Evolutionary conservation across 2,797 vertebrate genomes (phyloP).

Genomic region (Cossypha dichroa): DNA sequence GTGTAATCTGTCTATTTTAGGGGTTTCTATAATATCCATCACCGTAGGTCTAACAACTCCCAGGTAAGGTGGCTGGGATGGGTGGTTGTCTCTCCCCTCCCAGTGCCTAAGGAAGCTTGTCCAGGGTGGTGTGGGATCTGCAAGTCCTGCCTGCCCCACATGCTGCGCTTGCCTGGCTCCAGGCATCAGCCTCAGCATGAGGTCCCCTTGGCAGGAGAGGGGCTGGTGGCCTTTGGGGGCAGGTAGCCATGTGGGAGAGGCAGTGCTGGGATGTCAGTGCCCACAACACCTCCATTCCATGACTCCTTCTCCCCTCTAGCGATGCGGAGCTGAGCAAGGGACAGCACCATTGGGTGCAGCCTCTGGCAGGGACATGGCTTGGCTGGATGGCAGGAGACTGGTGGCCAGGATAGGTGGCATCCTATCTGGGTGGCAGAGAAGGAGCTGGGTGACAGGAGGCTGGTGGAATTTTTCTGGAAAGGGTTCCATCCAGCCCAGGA

Average conservation of each 20-base stretch:
- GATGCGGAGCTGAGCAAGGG: rapidly evolving
- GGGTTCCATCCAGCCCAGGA: neutral
- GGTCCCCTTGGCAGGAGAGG: neutral
- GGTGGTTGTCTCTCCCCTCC: neutral
- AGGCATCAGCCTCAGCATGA: rapidly evolving
- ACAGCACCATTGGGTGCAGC: rapidly evolving
- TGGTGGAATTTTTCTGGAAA: neutral
- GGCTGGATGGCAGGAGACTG: neutral
- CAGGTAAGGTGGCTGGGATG: constrained; percentile 56
- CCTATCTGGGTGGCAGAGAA: neutral
- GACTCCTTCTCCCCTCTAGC: neutral
- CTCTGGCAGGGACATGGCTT: neutral
- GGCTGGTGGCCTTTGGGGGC: neutral
- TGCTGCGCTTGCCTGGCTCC: neutral
- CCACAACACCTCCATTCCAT: rapidly evolving
- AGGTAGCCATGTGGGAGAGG: rapidly evolving
- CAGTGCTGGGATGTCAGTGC: neutral
- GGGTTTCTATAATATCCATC: constrained; percentile 53
- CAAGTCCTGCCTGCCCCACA: neutral
- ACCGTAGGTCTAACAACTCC: constrained; percentile 56
- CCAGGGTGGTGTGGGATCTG: neutral
- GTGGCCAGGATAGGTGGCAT: neutral
- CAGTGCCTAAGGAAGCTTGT: neutral
- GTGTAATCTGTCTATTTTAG: constrained; percentile 58
- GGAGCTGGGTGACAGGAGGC: neutral